These are phyloP conservation scores for Mycetomoellerius zeteki DNA, from an alignment of 1,140 invertebrate genomes.

Conservation along the genomic window DNA sequence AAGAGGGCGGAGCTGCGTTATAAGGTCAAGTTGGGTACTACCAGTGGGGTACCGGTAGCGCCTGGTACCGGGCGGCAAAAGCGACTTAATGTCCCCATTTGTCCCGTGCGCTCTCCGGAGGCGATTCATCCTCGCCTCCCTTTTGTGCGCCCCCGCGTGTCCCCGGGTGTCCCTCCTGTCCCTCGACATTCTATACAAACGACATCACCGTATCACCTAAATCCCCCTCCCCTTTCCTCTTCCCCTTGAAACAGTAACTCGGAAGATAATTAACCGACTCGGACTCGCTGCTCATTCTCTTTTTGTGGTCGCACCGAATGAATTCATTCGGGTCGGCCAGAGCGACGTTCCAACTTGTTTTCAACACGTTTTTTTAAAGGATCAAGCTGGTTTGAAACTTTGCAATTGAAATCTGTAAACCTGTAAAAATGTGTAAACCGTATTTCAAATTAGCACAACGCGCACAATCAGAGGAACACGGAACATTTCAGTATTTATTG, in stretches of 20 bases:
- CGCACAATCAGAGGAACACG: not conserved
- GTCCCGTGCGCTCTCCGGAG: conserved; percentile 78
- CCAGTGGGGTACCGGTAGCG: conserved; percentile 67
- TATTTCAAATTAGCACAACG: not conserved
- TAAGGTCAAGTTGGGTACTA: conserved; percentile 24
- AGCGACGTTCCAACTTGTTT: conserved; percentile 41
- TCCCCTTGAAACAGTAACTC: conserved; percentile 71
- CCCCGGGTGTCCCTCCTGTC: conserved; percentile 28
- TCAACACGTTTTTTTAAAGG: not conserved
- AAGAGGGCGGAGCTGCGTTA: not conserved
- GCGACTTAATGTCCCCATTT: conserved; percentile 81
- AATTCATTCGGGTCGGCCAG: conserved; percentile 63
- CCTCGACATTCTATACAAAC: conserved; percentile 68
- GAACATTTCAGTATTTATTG: not conserved
- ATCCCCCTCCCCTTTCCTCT: conserved; percentile 6
- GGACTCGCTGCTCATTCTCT: conserved; percentile 63
- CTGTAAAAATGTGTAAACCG: not conserved
- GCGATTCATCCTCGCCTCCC: conserved; percentile 78
- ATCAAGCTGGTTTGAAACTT: not conserved
- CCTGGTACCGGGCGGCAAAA: conserved; percentile 75
- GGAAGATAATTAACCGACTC: conserved; percentile 76
- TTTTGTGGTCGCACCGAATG: conserved; percentile 49
- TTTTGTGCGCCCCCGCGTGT: conserved; percentile 68
- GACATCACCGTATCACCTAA: conserved; percentile 73
- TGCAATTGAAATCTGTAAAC: not conserved